phyloP scores from a whole-genome alignment of 2,797 vertebrate genomes.

The Sebastes ruberrimus region DNA sequence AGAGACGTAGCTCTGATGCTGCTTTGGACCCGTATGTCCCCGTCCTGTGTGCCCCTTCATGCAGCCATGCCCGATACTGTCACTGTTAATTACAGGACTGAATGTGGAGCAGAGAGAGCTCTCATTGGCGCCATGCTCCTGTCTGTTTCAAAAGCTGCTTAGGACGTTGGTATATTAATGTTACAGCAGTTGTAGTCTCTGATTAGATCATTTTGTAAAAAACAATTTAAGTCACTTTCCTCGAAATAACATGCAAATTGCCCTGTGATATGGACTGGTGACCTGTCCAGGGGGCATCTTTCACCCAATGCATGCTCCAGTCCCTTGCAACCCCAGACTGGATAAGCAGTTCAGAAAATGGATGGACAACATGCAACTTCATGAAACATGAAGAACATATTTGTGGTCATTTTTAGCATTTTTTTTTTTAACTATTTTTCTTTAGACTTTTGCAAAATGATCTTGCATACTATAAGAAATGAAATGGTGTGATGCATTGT shows the following conservation, averaged over 20 bases:
- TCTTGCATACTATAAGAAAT: neutral
- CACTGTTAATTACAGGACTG: constrained; percentile 77
- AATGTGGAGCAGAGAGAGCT: constrained; percentile 67
- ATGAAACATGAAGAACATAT: neutral
- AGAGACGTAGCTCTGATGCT: constrained; percentile 47
- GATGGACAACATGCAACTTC: neutral
- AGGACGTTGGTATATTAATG: constrained; percentile 9
- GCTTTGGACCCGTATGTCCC: constrained; percentile 39
- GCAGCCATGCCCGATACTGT: constrained; percentile 60
- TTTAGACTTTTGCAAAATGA: neutral
- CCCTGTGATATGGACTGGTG: neutral
- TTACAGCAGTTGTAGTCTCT: neutral
- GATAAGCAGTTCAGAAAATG: neutral
- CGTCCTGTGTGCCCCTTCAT: constrained; percentile 57
- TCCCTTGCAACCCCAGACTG: neutral
- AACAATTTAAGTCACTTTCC: neutral
- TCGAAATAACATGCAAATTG: neutral
- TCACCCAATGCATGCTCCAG: neutral
- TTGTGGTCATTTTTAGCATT: neutral
- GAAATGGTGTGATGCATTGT: neutral
- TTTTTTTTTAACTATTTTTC: neutral
- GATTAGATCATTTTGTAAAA: neutral
- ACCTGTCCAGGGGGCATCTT: neutral
- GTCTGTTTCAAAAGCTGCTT: constrained; percentile 38
- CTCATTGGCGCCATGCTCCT: constrained; percentile 43